phyloP scores from a whole-genome alignment of 2,797 vertebrate species.

The Cossypha caffra region DNA sequence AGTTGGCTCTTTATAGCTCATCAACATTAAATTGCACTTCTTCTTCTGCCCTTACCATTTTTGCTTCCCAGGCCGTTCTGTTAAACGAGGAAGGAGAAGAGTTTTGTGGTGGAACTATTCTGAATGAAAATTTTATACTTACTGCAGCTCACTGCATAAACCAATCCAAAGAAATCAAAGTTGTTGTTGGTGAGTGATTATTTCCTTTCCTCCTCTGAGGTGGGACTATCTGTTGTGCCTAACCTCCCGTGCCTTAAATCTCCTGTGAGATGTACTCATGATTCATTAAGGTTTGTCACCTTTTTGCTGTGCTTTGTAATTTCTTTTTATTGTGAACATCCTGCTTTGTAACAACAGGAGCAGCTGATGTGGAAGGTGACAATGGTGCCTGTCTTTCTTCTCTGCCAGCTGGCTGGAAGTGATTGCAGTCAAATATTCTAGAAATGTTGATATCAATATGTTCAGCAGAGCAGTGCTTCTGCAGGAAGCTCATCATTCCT shows the following conservation, averaged over 20 bases:
- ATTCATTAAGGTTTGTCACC: not conserved
- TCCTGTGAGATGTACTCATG: accelerated
- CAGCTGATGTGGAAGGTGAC: no score
- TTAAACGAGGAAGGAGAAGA: conserved; percentile 80
- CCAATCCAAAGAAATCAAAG: conserved; percentile 78
- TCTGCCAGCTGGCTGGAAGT: not conserved
- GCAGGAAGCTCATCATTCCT: not conserved
- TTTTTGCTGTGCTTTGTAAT: not conserved
- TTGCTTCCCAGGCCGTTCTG: conserved; percentile 83
- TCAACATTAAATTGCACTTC: not conserved
- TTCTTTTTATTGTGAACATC: not conserved
- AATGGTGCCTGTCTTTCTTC: not conserved
- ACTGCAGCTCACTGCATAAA: conserved; percentile 93
- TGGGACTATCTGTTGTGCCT: not conserved
- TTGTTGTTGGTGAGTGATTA: conserved; percentile 84
- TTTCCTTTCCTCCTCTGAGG: not conserved
- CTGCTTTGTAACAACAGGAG: not conserved
- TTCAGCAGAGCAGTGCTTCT: not conserved
- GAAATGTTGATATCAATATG: not conserved
- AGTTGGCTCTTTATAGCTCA: not conserved
- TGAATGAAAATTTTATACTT: conserved; percentile 83
- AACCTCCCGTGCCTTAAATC: not conserved
- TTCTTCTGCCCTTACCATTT: not conserved
- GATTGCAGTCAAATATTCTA: not conserved
- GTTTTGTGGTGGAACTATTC: conserved; percentile 93